Evolutionary conservation across 2,888 invertebrate species (phyloP).

Genomic region (Ennomos erosarius): DNA sequence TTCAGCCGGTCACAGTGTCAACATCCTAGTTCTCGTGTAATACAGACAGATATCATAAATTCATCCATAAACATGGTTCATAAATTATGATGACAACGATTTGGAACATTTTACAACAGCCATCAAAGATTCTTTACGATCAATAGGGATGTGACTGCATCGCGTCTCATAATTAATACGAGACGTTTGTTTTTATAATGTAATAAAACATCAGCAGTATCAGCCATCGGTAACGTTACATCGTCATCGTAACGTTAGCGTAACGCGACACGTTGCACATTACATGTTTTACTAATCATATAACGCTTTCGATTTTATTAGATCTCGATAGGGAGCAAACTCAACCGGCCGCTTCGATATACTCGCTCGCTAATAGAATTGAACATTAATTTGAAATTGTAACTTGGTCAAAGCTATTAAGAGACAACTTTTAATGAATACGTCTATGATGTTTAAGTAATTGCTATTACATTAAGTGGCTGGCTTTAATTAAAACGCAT

Average conservation of each 20-base stretch:
- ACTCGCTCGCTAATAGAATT: conserved; percentile 52
- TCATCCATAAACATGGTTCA: conserved; percentile 81
- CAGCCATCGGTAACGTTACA: conserved; percentile 63
- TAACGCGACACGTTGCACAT: conserved; percentile 54
- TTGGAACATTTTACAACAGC: conserved; percentile 83
- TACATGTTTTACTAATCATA: conserved; percentile 65
- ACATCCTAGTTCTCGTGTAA: conserved; percentile 32
- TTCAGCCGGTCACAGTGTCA: conserved; percentile 33
- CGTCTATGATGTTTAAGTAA: conserved; percentile 61
- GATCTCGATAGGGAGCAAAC: conserved; percentile 48
- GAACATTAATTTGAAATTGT: conserved; percentile 58
- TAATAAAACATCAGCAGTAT: conserved; percentile 79
- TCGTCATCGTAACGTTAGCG: conserved; percentile 58
- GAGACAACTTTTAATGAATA: conserved; percentile 61
- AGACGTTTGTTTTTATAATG: conserved; percentile 83
- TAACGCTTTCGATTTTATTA: conserved; percentile 65
- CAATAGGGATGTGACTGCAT: conserved; percentile 76
- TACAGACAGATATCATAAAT: conserved; percentile 73
- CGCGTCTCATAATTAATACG: conserved; percentile 81
- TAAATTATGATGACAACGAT: conserved; percentile 84
- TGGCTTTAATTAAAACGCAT: conserved; percentile 58
- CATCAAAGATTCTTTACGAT: conserved; percentile 82
- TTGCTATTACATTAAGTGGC: conserved; percentile 57
- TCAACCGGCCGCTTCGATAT: conserved; percentile 38
- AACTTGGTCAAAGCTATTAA: conserved; percentile 59